Evolutionary conservation across 1,140 invertebrate species (phyloP), one percentile per base, ranked within the genome.

Genomic region (Conopomorpha cramerella): DNA sequence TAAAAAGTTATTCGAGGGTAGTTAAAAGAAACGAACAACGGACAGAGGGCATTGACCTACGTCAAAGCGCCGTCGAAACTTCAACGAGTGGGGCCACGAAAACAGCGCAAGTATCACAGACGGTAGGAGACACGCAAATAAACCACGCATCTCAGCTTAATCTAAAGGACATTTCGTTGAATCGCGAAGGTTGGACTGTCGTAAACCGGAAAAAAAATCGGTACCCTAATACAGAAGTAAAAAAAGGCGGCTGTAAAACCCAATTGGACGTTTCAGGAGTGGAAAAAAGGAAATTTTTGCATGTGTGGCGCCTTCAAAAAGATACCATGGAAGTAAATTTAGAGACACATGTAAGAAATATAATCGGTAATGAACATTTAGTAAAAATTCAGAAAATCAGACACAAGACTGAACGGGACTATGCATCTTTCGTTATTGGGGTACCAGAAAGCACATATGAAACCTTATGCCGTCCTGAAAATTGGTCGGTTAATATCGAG

Each of bases 51-150:
- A 3, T 12, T 26, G 16, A 15, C n/a, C n/a, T n/a, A n/a, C n/a
- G n/a, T n/a, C n/a, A n/a, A n/a, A n/a, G n/a, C n/a, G n/a, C n/a
- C n/a, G n/a, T n/a, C n/a, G n/a, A n/a, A n/a, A n/a, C n/a, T n/a
- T n/a, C n/a, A 35, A n/a, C 18, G 15, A 2, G 26, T 29, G 27
- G 15, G 34, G 34, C 34, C 34, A 36, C 27, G 26, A 30, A 36
- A 36, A n/a, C 27, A 1, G 34, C 34, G 26, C 1, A 16, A 14
- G 30, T 8, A 16, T 16, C 8, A 16, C 2, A 1, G 13, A 2
- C 14, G 14, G 2, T 2, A 10, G 11, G 8, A 14, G 13, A 8
- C 16, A 16, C 6, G 8, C 14, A 29, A 18, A n/a, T n/a, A n/a
- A n/a, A n/a, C n/a, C n/a, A n/a, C n/a, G n/a, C n/a, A n/a, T n/a